These are phyloP conservation scores for Girardinichthys multiradiatus DNA, from an alignment of 2,113 vertebrate species.

Conservation along the genomic window DNA sequence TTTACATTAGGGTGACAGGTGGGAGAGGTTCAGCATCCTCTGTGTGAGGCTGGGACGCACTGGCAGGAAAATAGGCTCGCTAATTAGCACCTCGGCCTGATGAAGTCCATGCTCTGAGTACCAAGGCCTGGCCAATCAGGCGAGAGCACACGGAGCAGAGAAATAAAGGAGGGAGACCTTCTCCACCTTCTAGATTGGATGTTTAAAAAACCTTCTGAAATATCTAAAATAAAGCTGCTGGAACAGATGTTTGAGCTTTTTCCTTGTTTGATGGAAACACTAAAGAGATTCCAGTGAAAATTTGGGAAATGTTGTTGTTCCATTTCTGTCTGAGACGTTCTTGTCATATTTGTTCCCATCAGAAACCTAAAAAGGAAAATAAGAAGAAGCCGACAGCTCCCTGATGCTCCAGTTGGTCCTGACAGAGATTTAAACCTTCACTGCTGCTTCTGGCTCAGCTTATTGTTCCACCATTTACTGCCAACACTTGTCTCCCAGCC, in stretches of 20 bases:
- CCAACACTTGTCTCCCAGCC: constrained; percentile 48
- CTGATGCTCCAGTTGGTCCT: constrained; percentile 31
- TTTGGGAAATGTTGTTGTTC: constrained; percentile 32
- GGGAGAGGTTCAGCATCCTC: constrained; percentile 51
- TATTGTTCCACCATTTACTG: constrained; percentile 60
- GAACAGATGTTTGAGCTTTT: constrained; percentile 17
- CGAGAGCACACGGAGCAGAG: not conserved
- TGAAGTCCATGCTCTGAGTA: constrained; percentile 72
- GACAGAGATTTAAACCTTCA: constrained; percentile 32
- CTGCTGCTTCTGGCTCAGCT: constrained; percentile 55
- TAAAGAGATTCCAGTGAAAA: constrained; percentile 30
- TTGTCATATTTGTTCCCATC: constrained; percentile 42
- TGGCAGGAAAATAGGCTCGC: constrained; percentile 51
- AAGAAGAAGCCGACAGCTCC: constrained; percentile 47
- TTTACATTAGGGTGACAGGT: constrained; percentile 73
- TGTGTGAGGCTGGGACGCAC: constrained; percentile 37
- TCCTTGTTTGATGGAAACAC: constrained; percentile 50
- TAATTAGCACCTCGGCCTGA: constrained; percentile 68
- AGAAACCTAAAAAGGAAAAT: constrained; percentile 41
- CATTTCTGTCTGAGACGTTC: constrained; percentile 40
- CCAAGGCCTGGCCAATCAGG: constrained; percentile 47
- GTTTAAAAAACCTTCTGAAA: constrained; percentile 12
- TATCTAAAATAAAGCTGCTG: constrained; percentile 3
- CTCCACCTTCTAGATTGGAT: constrained; percentile 11
- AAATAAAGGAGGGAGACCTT: not conserved